Conservation (phyloP, 2,113 vertebrate genomes). For the Rhegmatorhina hoffmannsi region DNA sequence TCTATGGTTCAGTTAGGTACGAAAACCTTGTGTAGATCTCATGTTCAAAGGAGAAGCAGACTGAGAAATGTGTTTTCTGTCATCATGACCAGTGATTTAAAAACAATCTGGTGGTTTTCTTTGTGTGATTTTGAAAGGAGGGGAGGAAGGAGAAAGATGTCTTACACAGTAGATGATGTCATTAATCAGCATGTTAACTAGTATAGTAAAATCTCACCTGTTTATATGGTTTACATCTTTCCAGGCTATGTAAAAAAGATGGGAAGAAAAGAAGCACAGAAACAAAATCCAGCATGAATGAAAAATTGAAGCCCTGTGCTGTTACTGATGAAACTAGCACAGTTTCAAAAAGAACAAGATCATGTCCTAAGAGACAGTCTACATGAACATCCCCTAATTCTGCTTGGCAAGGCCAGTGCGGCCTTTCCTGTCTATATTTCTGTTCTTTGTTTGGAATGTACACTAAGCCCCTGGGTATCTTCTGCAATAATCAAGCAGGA, state of each 20-base stretch:
- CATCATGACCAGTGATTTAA: background rate
- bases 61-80: background rate
- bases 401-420: background rate
- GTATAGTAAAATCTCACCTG: conserved; percentile 61
- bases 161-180: conserved; percentile 46
- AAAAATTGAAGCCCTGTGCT: background rate
- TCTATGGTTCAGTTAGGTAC: background rate
- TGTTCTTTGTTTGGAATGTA: background rate
- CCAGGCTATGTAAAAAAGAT: conserved; percentile 3
- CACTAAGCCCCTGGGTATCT: background rate
- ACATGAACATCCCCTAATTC: background rate
- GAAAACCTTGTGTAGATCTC: background rate
- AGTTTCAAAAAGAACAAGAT: background rate
- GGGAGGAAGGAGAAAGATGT: background rate
- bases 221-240: conserved; percentile 36
- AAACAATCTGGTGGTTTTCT: background rate
- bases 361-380: background rate
- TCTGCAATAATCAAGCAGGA: background rate
- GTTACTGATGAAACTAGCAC: background rate
- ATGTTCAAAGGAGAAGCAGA: background rate
- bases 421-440: background rate
- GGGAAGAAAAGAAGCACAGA: background rate
- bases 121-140: background rate
- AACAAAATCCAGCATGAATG: conserved; percentile 2
- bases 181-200: conserved; percentile 58